These are phyloP conservation scores for Epinotia brunnichana DNA, from an alignment of 2,888 invertebrate genomes.

Conservation along the genomic window DNA sequence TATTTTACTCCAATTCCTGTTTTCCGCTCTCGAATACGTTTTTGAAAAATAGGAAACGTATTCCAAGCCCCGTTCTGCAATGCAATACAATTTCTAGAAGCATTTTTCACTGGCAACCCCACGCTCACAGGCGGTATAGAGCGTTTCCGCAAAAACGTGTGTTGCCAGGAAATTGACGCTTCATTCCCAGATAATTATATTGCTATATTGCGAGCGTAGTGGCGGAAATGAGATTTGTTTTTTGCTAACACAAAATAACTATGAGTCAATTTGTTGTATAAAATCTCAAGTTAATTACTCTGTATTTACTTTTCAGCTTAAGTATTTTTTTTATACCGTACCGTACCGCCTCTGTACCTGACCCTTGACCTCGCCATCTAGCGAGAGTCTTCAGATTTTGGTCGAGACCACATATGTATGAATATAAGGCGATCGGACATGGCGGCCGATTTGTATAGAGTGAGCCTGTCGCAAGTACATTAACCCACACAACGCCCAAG, in stretches of 20 bases:
- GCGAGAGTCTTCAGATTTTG: too few species aligned
- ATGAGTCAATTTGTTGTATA: too few species aligned
- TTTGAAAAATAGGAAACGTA: slow-evolving; percentile 6
- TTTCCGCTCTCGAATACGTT: neutral
- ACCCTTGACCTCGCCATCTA: too few species aligned
- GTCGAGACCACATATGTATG: too few species aligned
- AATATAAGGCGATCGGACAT: too few species aligned
- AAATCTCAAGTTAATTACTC: too few species aligned
- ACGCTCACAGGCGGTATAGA: neutral
- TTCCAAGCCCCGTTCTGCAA: neutral
- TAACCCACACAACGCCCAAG: too few species aligned
- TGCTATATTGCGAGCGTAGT: slow-evolving; percentile 1
- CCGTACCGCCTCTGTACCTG: too few species aligned
- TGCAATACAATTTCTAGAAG: slow-evolving; percentile 7
- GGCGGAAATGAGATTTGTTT: neutral
- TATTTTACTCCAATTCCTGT: neutral
- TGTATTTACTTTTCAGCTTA: too few species aligned
- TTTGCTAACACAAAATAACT: neutral
- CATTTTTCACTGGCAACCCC: slow-evolving; percentile 9
- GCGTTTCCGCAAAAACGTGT: slow-evolving; percentile 1
- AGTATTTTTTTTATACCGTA: too few species aligned
- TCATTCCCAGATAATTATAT: slow-evolving; percentile 16
- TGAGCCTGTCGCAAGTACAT: too few species aligned
- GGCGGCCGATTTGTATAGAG: too few species aligned
- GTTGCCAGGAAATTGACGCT: slow-evolving; percentile 28